Base-by-base conservation (phyloP, 2,888 invertebrate species). In the Elgonia sp. region DNA sequence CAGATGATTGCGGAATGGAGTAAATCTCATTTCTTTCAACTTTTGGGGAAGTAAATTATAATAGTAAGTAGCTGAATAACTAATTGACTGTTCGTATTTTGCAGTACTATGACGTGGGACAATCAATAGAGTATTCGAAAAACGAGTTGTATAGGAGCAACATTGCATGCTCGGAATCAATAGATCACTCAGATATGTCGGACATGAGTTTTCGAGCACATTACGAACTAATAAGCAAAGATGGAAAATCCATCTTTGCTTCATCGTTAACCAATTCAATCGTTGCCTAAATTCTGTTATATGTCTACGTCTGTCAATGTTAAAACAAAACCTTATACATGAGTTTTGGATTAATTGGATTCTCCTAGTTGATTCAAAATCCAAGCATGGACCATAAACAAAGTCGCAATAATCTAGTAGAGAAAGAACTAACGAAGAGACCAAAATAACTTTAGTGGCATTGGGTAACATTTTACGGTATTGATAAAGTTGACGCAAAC, bases 341-440 rank as follows among this genome's bases (percentile, higher is more conserved):
- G 12, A 18, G 53, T 70, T 70, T 53, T 70, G 50, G 7, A 70
- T 16, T 16, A 8, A 3, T n/a, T 70, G 70, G 16, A 70, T n/a
- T n/a, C n/a, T 29, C 16, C 50, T 42, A 16, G 53, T 5, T 2
- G 50, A 42, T 16, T 53, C 21, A 0, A 12, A 7, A 53, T 70
- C 14, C 3, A 70, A 16, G 29, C 29, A 70, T 2, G 70, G 53
- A 5, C 14, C 29, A 37, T 70, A 70, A 7, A 70, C 21, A 16
- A 21, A n/a, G 29, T 70, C 70, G 16, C 70, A 70, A 9, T 70
- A 70, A 29, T 70, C 70, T 5, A 70, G 29, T 53, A 53, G n/a
- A 0, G 70, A 53, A 6, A 70, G n/a, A 7, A 70, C 16, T 20
- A 18, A 29, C 14, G 16, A 29, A 3, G 21, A 8, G 12, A 7